These are phyloP conservation scores for Hydrozoanthus gracilis DNA, from an alignment of 92 coral and sea anemone genomes.

Conservation along the genomic window DNA sequence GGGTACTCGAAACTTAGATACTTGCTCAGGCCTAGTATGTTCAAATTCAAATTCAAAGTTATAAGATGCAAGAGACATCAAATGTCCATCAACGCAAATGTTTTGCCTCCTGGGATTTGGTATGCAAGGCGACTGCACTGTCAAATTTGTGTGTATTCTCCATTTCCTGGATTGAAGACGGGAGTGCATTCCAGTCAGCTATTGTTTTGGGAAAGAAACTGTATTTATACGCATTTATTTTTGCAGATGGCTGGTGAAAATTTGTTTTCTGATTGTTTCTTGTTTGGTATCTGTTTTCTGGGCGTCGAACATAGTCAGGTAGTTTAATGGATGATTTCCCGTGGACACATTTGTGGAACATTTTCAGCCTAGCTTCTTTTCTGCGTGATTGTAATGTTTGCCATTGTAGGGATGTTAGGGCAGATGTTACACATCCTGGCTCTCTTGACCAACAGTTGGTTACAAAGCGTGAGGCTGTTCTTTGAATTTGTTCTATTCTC, in stretches of 20 bases:
- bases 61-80: constrained; percentile 17
- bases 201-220: constrained; percentile 21
- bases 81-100: constrained; percentile 13
- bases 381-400: constrained; percentile 18
- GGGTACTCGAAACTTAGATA: neutral
- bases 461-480: constrained; percentile 12
- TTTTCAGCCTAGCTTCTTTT: constrained; percentile 19
- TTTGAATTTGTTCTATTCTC: constrained; percentile 19
- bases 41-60: neutral
- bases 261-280: constrained; percentile 21
- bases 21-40: neutral
- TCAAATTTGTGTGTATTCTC: constrained; percentile 7
- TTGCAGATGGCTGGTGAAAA: constrained; percentile 24
- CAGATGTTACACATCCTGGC: constrained; percentile 22
- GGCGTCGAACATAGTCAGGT: constrained; percentile 25
- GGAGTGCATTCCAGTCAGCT: constrained; percentile 25
- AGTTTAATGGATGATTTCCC: constrained; percentile 16
- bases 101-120: no score
- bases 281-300: constrained; percentile 15
- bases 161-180: constrained; percentile 21
- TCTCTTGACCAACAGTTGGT: constrained; percentile 24
- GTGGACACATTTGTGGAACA: constrained; percentile 16
- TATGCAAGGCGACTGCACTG: constrained; percentile 11
- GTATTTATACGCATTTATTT: constrained; percentile 11
- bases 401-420: constrained; percentile 19